phyloP scores from a whole-genome alignment of 1,140 invertebrate species.

The Drosophila asahinai region DNA sequence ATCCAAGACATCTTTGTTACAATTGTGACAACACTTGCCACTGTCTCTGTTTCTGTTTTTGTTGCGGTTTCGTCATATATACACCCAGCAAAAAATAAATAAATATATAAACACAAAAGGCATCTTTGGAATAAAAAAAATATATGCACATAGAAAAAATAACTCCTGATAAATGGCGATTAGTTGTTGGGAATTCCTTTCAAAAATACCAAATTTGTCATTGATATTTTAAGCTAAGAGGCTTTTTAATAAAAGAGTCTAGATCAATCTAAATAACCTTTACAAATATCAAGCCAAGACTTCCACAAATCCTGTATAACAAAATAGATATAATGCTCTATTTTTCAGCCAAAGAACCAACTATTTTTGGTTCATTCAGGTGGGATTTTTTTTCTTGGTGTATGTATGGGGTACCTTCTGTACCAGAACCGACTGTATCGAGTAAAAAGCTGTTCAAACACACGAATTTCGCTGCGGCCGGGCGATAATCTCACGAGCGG shows the following conservation, averaged over 20 bases:
- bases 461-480: slow-evolving; percentile 59
- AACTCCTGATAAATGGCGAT: no score
- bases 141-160: background rate
- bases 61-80: slow-evolving; percentile 26
- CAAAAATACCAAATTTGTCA: background rate
- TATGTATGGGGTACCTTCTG: slow-evolving; percentile 3
- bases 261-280: background rate
- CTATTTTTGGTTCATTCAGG: background rate
- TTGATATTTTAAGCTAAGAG: background rate
- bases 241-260: background rate
- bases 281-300: background rate
- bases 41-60: slow-evolving; percentile 29
- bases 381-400: background rate
- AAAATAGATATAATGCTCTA: background rate
- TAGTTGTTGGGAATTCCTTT: background rate
- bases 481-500: slow-evolving; percentile 61
- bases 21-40: slow-evolving; percentile 67
- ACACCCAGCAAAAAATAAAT: slow-evolving; percentile 4
- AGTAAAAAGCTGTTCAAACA: slow-evolving; percentile 74
- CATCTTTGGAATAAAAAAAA: background rate
- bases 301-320: background rate
- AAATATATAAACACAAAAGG: background rate
- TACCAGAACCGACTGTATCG: slow-evolving; percentile 30
- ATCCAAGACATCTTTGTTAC: slow-evolving; percentile 65
- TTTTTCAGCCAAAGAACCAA: background rate